Base-by-base conservation (phyloP, 2,113 vertebrate species). In the Poeciliopsis retropinna region DNA sequence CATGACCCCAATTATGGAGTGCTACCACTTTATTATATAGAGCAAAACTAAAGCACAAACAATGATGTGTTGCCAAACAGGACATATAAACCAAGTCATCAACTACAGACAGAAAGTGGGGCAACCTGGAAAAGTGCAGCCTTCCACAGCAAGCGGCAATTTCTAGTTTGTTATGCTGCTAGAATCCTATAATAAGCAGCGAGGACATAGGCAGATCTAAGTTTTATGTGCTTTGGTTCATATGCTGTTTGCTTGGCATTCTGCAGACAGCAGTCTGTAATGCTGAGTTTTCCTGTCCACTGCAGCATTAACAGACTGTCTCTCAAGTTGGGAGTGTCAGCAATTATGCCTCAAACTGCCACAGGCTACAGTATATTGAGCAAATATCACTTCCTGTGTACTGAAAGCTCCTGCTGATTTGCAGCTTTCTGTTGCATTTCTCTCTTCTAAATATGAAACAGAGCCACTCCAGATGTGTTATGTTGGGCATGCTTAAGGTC, bases 81-180 rank as follows among this genome's bases (percentile, higher is more conserved):
- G 79, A 68, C 77, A 87, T 80, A 89, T 81, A 91, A 87, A 85
- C 73, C 74, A 80, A 87, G 84, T 91, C 67, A 90, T 89, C 85
- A 90, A 83, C 81, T 86, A 72, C 66, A 78, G 54, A 81, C 73
- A 61, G 79, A 89, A 92, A 92, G 88, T 91, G 88, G 90, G 89
- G 81, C 89, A 87, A 79, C 79, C 70, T 76, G 79, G 80, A 81
- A 86, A 78, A 76, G 72, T 86, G 79, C 68, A 47, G 60, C 76
- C 29, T 69, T 65, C 74, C 84, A 75, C 84, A 87, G 85, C 80
- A 72, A 78, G 85, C 88, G 80, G 67, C 79, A 62, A 67, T 85
- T 87, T 73, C 79, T 76, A 75, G 72, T 80, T 90, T 80, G 83
- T 82, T 74, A 78, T 76, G 60, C 70, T 84, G 83, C 78, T 82